Evolutionary conservation across 2,797 vertebrate species (phyloP).

Genomic region (Artibeus jamaicensis): DNA sequence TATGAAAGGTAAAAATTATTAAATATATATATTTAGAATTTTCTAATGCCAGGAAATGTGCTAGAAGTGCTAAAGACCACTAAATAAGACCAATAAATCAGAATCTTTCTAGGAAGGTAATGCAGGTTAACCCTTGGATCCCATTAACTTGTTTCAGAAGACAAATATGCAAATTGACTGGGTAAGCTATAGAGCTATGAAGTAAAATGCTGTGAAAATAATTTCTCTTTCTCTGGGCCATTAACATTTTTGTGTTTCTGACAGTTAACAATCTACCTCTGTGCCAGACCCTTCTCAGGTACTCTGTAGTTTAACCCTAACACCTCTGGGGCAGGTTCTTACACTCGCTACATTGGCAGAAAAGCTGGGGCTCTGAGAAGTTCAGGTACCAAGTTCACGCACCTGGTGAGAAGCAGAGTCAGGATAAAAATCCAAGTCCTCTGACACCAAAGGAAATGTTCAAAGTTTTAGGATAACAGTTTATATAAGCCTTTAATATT

Average conservation of each 20-base stretch:
- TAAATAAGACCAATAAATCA: neutral
- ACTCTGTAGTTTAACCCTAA: neutral
- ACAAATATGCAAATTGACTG: neutral
- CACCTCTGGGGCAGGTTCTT: neutral
- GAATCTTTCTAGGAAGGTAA: neutral
- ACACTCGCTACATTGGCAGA: neutral
- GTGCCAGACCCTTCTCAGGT: neutral
- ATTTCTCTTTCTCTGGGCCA: neutral
- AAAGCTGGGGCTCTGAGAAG: neutral
- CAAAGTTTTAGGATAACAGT: neutral
- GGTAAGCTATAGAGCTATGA: neutral
- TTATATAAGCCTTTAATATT: neutral
- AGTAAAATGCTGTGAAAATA: neutral
- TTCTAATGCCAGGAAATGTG: neutral
- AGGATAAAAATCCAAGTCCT: neutral
- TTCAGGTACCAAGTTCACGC: neutral
- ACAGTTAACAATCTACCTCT: neutral
- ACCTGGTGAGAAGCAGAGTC: neutral
- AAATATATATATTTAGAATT: conserved; percentile 17
- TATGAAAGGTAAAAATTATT: neutral
- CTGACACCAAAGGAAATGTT: neutral
- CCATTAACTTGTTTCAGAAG: conserved; percentile 12
- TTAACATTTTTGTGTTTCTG: neutral
- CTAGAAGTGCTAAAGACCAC: neutral
- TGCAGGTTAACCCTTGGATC: neutral